phyloP scores from a whole-genome alignment of 2,888 invertebrate species.

The Fragum whitleyi region DNA sequence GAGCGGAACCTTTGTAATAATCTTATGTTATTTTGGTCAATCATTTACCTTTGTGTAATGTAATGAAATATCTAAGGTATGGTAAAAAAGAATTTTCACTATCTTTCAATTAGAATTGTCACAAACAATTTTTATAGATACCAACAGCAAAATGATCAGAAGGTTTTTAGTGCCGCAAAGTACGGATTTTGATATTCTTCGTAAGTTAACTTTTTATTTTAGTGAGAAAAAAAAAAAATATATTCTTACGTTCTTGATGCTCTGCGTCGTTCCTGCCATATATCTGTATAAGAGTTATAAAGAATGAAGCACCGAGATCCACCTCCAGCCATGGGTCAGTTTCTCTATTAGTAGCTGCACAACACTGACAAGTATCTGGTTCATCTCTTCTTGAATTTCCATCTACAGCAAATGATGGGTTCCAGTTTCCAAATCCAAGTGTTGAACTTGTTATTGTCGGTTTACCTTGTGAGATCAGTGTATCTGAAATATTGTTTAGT shows the following conservation, averaged over 20 bases:
- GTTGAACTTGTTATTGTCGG: not conserved
- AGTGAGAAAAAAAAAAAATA: too few species aligned
- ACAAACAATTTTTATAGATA: too few species aligned
- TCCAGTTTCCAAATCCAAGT: not conserved
- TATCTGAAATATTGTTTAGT: not conserved
- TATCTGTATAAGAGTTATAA: not conserved
- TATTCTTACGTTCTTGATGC: not conserved
- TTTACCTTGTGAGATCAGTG: not conserved
- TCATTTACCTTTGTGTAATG: too few species aligned
- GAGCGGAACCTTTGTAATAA: too few species aligned
- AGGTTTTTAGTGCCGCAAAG: too few species aligned
- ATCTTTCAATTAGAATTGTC: too few species aligned
- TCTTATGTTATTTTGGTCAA: too few species aligned
- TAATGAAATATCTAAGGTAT: too few species aligned
- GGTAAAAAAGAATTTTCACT: too few species aligned
- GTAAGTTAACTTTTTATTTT: too few species aligned
- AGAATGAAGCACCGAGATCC: not conserved
- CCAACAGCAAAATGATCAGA: too few species aligned
- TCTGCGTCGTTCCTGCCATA: not conserved
- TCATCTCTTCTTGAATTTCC: not conserved
- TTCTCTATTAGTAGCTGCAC: conserved; percentile 1
- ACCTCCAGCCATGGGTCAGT: not conserved
- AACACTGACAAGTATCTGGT: not conserved
- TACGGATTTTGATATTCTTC: too few species aligned
- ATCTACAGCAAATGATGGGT: not conserved